Evolutionary conservation across 2,888 invertebrate genomes (phyloP), one percentile per base, ranked within the genome.

Genomic region (Caprella mutica): DNA sequence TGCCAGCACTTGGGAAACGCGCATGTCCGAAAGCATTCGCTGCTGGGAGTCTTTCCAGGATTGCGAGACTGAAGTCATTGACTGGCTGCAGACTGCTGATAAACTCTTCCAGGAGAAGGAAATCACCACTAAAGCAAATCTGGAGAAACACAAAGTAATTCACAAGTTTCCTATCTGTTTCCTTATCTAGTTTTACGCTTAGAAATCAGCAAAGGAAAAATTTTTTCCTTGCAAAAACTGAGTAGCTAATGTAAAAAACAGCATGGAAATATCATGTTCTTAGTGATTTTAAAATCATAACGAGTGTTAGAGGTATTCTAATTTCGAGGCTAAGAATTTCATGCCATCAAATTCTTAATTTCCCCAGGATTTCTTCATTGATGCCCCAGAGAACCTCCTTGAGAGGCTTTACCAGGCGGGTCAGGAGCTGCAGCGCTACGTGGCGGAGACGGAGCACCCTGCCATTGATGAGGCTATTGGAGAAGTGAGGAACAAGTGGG

Each of bases 11-110:
- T 64, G 64, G 64, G 64, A 60, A 33, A 55, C 48, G 26, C 52
- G 84, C 55, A 76, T 94, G 2, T 84, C 84, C 67, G 85, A 86
- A 64, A 80, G 86, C 0, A 80, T 84, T 1, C 78, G 86, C 12
- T 84, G 85, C 51, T 93, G 92, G 91, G 83, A 85, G 50, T 84
- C 84, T 63, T 90, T 87, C 70, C 82, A 83, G 55, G 82, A 82
- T 67, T 84, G 83, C 70, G 85, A 86, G 70, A 78, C 83, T 19
- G 78, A 82, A 8, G 84, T 93, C 0, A 83, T 84, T 21, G 88
- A 88, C 66, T 94, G 93, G 91, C 77, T 93, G 1, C 80, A 84
- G 0, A 80, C 84, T 48, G 92, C 93, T 0, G 87, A 92, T 67
- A 81, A 84, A 3, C 73, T 91, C 38, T 78, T 92, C 19, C 79